Evolutionary conservation across 2,797 vertebrate genomes (phyloP).

Genomic region (Neosilurus hyrtlii): DNA sequence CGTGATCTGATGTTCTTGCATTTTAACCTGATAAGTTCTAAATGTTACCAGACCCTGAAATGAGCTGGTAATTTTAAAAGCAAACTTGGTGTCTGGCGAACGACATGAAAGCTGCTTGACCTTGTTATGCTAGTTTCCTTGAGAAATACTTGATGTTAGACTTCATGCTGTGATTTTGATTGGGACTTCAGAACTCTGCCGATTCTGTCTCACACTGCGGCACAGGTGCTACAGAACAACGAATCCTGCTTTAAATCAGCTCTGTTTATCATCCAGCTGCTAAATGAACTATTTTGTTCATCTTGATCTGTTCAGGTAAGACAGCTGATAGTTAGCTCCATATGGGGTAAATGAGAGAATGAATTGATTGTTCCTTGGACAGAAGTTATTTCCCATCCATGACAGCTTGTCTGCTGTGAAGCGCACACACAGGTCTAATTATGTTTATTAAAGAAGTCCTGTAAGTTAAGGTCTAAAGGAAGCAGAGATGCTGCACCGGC

Average conservation of each 20-base stretch:
- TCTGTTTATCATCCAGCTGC: constrained; percentile 28
- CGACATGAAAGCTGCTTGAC: constrained; percentile 25
- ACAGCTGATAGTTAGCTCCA: constrained; percentile 31
- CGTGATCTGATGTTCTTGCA: not conserved
- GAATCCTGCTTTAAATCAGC: constrained; percentile 32
- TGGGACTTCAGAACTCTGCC: constrained; percentile 29
- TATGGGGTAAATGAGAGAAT: constrained; percentile 36
- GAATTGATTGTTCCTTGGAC: constrained; percentile 43
- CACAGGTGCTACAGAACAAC: constrained; percentile 32
- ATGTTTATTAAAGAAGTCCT: constrained; percentile 38
- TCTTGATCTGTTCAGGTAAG: constrained; percentile 28
- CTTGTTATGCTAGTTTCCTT: constrained; percentile 28
- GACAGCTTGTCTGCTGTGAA: constrained; percentile 42
- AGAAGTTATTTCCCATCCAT: constrained; percentile 36
- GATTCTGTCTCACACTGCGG: constrained; percentile 29
- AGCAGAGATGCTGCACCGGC: constrained; percentile 20
- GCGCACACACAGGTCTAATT: constrained; percentile 40
- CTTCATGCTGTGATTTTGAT: constrained; percentile 51
- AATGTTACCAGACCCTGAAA: constrained; percentile 9
- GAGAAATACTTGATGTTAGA: constrained; percentile 27
- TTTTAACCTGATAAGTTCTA: constrained; percentile 6
- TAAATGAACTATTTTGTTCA: constrained; percentile 37
- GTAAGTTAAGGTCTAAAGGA: not conserved
- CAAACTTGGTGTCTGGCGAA: not conserved
- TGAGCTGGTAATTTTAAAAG: constrained; percentile 10